Evolutionary conservation across 2,113 vertebrate genomes (phyloP).

Genomic region (Grus americana): DNA sequence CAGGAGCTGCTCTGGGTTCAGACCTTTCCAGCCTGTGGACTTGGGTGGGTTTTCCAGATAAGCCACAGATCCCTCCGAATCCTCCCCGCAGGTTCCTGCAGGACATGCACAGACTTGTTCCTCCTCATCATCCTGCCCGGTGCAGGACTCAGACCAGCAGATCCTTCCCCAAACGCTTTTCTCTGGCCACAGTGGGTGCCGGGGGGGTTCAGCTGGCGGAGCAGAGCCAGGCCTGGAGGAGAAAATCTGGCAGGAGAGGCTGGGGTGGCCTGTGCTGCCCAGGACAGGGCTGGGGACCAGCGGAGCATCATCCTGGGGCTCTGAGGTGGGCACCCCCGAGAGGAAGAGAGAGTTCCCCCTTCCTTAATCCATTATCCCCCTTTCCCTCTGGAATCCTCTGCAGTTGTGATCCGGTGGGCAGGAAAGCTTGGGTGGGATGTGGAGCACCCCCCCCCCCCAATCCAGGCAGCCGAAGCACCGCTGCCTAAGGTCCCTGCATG

Average conservation of each 20-base stretch:
- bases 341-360: background rate
- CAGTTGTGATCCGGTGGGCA: rapidly evolving
- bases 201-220: background rate
- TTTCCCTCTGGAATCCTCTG: background rate
- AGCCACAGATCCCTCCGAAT: background rate
- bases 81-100: background rate
- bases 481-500: rapidly evolving
- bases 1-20: background rate
- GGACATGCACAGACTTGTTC: constrained; percentile 38
- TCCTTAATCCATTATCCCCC: background rate
- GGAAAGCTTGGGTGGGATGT: background rate
- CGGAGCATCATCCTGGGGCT: background rate
- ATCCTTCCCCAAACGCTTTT: background rate
- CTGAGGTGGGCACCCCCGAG: background rate
- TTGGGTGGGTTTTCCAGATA: background rate
- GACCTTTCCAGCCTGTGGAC: background rate
- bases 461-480: rapidly evolving
- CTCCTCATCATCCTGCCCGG: background rate
- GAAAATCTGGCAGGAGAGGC: rapidly evolving
- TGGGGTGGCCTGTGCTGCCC: rapidly evolving
- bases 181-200: background rate
- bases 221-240: background rate
- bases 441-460: too few species aligned
- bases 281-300: background rate
- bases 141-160: background rate